Evolutionary conservation across 37 sponge, comb jelly and placozoan genomes (phyloP), one percentile per base, ranked within the genome.

Genomic region (Sycon ciliatum): DNA sequence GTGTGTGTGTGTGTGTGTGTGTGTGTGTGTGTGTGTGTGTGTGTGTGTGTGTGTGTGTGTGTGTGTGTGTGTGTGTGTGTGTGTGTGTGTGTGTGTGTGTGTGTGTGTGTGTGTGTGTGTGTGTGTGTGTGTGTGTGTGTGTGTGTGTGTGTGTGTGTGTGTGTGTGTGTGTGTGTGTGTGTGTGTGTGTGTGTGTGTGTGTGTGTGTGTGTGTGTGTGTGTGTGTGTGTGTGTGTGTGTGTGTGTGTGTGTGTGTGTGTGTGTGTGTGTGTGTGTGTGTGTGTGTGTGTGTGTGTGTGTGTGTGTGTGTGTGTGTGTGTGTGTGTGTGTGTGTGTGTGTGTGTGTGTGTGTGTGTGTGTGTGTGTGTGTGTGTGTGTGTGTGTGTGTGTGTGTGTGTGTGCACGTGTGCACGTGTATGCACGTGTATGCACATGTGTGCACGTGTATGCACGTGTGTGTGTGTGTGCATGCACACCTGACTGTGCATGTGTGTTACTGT

Each of bases 11-110:
- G 13, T 42, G 13, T 42, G 49, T 42, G 49, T 42, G 49, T 42
- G 49, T 42, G 49, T 42, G 49, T 42, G 49, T 42, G 49, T 42
- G 49, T 42, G 49, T 42, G 49, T 42, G 49, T 42, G 49, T 42
- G 49, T 42, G 49, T 42, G 49, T 42, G 49, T 42, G 49, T 42
- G 49, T 42, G 49, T 42, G 49, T 42, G 49, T 42, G 49, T 42
- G 49, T 42, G 49, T 42, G 49, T 42, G 49, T 42, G 49, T 42
- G 49, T 42, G 49, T 42, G 13, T 42, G 49, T 42, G 49, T 42
- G 49, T 42, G 49, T 42, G 49, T 42, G 49, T 42, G 13, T 42
- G 49, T 42, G 13, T 42, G 49, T 42, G 13, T 42, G 49, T 42
- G 49, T 42, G 49, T 42, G 49, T 42, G 49, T 42, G 49, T 42